Percentiles rank a stretch among this genome's conserved stretches.
Evolutionary conservation across 2,888 invertebrate genomes (phyloP).

Genomic region (Andrena marginata): DNA sequence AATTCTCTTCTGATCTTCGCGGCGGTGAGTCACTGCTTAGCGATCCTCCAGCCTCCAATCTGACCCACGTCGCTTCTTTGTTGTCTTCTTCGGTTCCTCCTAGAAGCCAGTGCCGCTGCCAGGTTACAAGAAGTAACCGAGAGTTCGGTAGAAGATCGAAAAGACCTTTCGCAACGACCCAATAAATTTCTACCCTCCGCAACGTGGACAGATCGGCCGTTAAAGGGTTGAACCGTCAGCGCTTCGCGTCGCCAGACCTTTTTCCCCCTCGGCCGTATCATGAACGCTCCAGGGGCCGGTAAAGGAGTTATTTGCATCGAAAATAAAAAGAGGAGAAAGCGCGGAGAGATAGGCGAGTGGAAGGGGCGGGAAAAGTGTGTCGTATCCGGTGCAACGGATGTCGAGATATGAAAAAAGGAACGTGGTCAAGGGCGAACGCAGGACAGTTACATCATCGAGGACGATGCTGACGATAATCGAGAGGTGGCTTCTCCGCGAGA

Average conservation of each 20-base stretch:
- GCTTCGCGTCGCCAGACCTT: constrained; percentile 26
- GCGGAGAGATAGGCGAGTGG: background rate
- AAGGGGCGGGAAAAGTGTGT: constrained; percentile 43
- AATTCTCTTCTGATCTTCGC: too few species aligned
- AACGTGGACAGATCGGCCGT: background rate
- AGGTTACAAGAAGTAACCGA: constrained; percentile 5
- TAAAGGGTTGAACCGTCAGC: constrained; percentile 51
- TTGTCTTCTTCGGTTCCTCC: too few species aligned
- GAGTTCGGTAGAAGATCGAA: constrained; percentile 12
- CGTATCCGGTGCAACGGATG: constrained; percentile 48
- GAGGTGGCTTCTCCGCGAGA: constrained; percentile 21
- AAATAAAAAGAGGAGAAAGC: constrained; percentile 37
- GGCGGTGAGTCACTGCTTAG: too few species aligned
- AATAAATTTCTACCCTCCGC: constrained; percentile 18
- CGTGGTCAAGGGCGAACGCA: constrained; percentile 64
- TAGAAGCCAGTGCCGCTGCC: background rate
- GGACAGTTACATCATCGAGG: constrained; percentile 61
- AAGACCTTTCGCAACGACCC: constrained; percentile 19
- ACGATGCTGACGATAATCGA: constrained; percentile 52
- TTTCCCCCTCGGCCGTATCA: constrained; percentile 24
- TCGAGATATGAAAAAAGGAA: constrained; percentile 54
- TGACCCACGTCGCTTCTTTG: too few species aligned
- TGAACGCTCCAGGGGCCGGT: constrained; percentile 53
- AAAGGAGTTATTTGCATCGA: constrained; percentile 59
- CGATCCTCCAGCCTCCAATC: too few species aligned